Percentiles rank a stretch among this genome's conserved stretches.
Conservation (phyloP, 2,888 invertebrate species). For the Exephanes ischioxanthus region DNA sequence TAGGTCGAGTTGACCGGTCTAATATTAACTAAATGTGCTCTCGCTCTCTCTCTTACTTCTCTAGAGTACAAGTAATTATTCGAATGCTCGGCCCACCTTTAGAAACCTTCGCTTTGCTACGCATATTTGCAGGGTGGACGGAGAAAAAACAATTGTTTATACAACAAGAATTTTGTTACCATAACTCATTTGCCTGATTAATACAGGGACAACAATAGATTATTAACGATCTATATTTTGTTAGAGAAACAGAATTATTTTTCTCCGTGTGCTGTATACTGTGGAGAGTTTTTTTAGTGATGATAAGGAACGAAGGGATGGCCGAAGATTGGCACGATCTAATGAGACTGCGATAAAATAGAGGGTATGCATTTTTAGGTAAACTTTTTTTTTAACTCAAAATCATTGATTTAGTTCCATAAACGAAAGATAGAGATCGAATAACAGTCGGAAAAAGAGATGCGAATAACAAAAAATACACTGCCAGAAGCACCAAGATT, state of each 20-base stretch:
- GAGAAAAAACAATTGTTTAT: too few species aligned
- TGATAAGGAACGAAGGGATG: not conserved
- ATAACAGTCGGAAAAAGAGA: too few species aligned
- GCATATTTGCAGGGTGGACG: not conserved
- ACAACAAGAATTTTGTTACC: too few species aligned
- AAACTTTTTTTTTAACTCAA: not conserved
- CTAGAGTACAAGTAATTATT: slow-evolving; percentile 26
- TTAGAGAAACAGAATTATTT: too few species aligned
- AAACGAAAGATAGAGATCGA: not conserved
- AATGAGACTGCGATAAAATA: not conserved
- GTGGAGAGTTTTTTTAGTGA: not conserved
- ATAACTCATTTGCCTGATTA: too few species aligned
- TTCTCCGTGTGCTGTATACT: not conserved
- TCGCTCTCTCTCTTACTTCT: not conserved
- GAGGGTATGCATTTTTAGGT: not conserved
- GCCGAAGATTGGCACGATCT: not conserved
- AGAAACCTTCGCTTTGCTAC: not conserved
- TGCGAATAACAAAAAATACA: too few species aligned
- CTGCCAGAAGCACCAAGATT: too few species aligned
- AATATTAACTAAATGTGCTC: slow-evolving; percentile 65
- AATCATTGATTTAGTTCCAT: not conserved
- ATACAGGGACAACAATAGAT: too few species aligned
- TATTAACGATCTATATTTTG: too few species aligned
- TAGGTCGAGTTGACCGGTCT: slow-evolving; percentile 63
- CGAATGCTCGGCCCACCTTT: slow-evolving; percentile 9